Conservation (phyloP, 2,113 vertebrate genomes). For the Danionella cerebrum region DNA sequence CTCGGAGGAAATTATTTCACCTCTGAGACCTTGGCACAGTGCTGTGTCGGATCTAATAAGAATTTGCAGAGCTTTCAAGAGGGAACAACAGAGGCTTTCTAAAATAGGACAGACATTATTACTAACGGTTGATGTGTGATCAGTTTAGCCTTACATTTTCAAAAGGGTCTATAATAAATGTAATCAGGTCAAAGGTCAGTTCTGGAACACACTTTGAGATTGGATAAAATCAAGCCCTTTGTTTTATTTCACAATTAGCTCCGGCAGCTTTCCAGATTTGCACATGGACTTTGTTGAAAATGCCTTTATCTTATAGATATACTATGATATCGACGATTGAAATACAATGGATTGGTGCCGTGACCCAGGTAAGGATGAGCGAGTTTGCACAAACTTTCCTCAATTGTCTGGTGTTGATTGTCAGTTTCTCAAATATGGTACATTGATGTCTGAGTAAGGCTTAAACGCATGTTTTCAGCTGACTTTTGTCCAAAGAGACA, state of each 20-base stretch:
- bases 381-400: too few relatives aligned
- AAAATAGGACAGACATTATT: slow-evolving; percentile 26
- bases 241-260: background rate
- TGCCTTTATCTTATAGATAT: too few relatives aligned
- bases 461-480: too few relatives aligned
- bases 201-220: background rate
- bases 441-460: too few relatives aligned
- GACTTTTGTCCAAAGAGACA: too few relatives aligned
- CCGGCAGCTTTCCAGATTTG: background rate
- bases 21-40: slow-evolving; percentile 19
- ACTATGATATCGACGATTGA: too few relatives aligned
- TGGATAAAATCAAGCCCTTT: background rate
- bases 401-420: too few relatives aligned
- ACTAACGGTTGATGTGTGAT: slow-evolving; percentile 13
- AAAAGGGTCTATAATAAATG: background rate
- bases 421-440: too few relatives aligned
- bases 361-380: too few relatives aligned
- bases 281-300: background rate
- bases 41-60: slow-evolving; percentile 14
- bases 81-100: slow-evolving; percentile 21
- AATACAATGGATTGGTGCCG: too few relatives aligned
- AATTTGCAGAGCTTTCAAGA: background rate
- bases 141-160: slow-evolving; percentile 4
- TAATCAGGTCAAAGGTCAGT: background rate
- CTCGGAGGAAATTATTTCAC: slow-evolving; percentile 20